These are phyloP conservation scores for Acanthurus leucopareius DNA, from an alignment of 2,797 vertebrate species.

Conservation along the genomic window DNA sequence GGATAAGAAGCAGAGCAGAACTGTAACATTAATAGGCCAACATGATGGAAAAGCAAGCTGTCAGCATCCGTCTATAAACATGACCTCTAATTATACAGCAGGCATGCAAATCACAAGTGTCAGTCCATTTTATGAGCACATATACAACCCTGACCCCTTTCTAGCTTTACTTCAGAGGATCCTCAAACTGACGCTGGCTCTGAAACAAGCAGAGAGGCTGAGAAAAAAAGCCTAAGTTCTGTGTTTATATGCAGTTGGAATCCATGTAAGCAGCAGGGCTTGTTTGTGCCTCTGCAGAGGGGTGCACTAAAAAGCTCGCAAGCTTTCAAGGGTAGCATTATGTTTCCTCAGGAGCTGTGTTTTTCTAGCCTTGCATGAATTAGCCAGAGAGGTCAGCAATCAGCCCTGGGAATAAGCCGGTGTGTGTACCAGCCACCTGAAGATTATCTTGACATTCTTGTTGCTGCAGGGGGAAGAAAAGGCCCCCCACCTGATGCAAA, in stretches of 20 bases:
- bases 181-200: not conserved
- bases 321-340: conserved; percentile 53
- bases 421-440: conserved; percentile 75
- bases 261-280: conserved; percentile 50
- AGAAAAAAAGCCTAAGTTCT: not conserved
- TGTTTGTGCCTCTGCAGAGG: conserved; percentile 48
- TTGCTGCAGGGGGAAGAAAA: conserved; percentile 2
- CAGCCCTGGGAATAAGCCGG: conserved; percentile 48
- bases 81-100: not conserved
- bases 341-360: conserved; percentile 51
- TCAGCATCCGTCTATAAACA: not conserved
- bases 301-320: conserved; percentile 20
- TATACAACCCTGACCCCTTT: not conserved
- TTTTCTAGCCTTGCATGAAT: conserved; percentile 60
- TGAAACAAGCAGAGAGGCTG: conserved; percentile 30
- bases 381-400: conserved; percentile 58
- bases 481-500: conserved; percentile 44
- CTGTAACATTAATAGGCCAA: too few species aligned
- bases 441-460: conserved; percentile 79
- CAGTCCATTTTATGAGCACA: not conserved
- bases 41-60: not conserved
- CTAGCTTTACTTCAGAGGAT: conserved; percentile 13
- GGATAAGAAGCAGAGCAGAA: not conserved
- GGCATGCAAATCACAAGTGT: not conserved
- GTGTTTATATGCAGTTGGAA: conserved; percentile 54